phyloP scores from a whole-genome alignment of 2,113 vertebrate species.

The Tichodroma muraria region DNA sequence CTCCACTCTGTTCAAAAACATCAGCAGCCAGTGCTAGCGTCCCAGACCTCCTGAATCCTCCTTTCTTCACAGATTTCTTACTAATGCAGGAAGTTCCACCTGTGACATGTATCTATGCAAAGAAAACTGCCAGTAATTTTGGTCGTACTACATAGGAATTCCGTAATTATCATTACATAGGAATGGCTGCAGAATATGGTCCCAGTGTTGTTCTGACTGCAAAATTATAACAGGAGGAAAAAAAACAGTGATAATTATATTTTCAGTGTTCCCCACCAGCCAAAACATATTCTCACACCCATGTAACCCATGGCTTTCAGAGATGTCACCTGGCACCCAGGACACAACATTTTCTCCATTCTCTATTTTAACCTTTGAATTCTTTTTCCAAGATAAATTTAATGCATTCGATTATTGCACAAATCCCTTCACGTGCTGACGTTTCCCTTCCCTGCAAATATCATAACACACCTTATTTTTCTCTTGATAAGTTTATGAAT shows the following conservation, averaged over 20 bases:
- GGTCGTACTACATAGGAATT: background rate
- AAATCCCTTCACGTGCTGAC: background rate
- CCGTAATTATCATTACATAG: too few species aligned
- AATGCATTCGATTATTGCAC: background rate
- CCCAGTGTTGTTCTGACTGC: background rate
- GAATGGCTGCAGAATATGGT: background rate
- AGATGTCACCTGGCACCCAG: background rate
- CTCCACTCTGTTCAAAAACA: background rate
- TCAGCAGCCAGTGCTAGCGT: background rate
- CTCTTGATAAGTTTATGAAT: background rate
- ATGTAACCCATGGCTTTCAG: background rate
- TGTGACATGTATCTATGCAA: background rate
- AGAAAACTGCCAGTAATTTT: background rate
- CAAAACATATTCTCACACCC: background rate
- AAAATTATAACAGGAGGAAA: background rate
- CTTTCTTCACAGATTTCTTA: background rate
- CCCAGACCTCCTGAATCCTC: background rate
- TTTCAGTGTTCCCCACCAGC: background rate
- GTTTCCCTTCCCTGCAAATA: background rate
- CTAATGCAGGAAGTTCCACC: background rate
- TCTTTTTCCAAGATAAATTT: background rate
- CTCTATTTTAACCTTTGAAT: background rate
- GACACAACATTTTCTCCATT: rapidly evolving
- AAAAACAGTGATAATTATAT: background rate
- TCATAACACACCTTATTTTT: background rate